phyloP scores from a whole-genome alignment of 2,888 invertebrate species.

The Mesoligia furuncula region DNA sequence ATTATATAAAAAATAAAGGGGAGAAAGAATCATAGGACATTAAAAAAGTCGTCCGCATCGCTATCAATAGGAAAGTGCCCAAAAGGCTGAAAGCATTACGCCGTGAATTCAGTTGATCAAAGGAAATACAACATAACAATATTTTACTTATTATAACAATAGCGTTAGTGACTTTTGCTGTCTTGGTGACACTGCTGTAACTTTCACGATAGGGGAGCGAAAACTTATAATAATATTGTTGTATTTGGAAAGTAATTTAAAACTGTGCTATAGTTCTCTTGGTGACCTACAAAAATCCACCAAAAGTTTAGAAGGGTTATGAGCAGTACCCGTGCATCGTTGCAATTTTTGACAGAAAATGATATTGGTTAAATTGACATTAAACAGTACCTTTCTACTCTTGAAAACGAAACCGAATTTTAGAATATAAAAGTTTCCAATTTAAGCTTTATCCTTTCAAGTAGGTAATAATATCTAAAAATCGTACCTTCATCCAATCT shows the following conservation, averaged over 20 bases:
- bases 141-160: not conserved
- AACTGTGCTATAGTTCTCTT: not conserved
- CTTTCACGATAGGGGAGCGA: not conserved
- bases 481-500: not conserved
- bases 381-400: not conserved
- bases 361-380: not conserved
- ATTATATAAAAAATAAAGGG: not conserved
- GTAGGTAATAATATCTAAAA: not conserved
- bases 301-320: not conserved
- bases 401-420: not conserved
- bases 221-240: not conserved
- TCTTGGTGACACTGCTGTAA: not conserved
- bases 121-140: not conserved
- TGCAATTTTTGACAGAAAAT: not conserved
- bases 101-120: not conserved
- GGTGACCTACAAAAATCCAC: not conserved
- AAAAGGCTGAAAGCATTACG: no score
- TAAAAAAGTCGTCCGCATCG: not conserved
- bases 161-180: not conserved
- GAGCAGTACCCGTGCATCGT: not conserved
- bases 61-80: not conserved
- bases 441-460: not conserved
- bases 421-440: not conserved
- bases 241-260: not conserved
- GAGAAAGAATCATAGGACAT: not conserved